These are phyloP conservation scores for Sesamia inferens DNA, from an alignment of 2,888 invertebrate genomes.

Conservation along the genomic window DNA sequence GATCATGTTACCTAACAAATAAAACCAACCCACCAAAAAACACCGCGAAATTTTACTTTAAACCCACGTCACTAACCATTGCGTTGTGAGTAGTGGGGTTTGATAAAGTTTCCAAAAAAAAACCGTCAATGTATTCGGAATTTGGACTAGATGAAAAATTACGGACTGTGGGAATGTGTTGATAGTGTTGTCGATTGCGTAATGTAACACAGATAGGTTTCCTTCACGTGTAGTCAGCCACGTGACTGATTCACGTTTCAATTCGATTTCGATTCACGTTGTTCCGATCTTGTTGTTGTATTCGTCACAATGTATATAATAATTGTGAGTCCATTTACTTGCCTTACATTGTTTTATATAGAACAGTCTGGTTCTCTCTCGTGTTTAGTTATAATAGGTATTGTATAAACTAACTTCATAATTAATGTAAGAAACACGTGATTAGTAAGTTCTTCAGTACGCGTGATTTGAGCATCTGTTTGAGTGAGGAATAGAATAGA, in stretches of 20 bases:
- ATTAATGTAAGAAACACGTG: constrained; percentile 44
- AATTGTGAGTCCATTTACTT: constrained; percentile 20
- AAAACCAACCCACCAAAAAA: constrained; percentile 2
- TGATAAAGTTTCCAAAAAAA: background rate
- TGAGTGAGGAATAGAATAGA: background rate
- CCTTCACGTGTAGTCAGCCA: constrained; percentile 53
- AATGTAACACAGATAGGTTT: constrained; percentile 34
- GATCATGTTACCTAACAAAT: constrained; percentile 29
- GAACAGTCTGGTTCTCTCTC: constrained; percentile 15
- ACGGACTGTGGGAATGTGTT: background rate
- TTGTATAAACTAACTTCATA: constrained; percentile 33
- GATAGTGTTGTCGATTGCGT: constrained; percentile 33
- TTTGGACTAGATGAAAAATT: background rate
- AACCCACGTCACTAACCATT: constrained; percentile 21
- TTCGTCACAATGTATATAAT: constrained; percentile 41
- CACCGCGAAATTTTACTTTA: no score
- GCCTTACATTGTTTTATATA: constrained; percentile 38
- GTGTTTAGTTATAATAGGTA: constrained; percentile 22
- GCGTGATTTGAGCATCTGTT: constrained; percentile 19
- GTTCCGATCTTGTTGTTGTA: constrained; percentile 50
- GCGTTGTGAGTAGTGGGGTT: background rate
- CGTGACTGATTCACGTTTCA: constrained; percentile 39
- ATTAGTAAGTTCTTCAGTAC: background rate
- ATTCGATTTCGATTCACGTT: constrained; percentile 53
- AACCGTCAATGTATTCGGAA: constrained; percentile 31